phyloP scores from a whole-genome alignment of 2,888 invertebrate species.

The Apodemia mormo region DNA sequence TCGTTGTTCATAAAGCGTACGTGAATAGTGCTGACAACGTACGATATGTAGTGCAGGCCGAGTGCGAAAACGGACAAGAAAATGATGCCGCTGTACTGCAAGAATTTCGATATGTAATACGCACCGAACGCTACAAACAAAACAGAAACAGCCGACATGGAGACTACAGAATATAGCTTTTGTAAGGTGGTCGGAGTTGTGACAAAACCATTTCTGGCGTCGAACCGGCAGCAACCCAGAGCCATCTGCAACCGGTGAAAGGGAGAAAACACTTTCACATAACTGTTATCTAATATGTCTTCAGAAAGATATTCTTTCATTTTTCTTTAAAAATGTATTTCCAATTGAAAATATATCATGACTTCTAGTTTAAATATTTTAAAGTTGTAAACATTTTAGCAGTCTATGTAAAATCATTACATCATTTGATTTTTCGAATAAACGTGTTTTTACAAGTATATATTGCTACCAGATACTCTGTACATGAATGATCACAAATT shows the following conservation, averaged over 20 bases:
- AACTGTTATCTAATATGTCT: no score
- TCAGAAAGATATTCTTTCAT: no score
- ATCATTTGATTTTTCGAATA: no score
- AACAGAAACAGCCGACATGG: neutral
- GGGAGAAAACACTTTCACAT: no score
- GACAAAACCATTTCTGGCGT: neutral
- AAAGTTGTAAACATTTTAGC: no score
- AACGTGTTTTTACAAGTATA: no score
- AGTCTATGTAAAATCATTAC: no score
- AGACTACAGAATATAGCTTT: neutral
- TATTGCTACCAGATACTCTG: no score
- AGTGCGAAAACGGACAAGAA: neutral
- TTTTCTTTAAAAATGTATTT: no score
- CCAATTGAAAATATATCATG: no score
- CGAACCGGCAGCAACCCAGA: neutral
- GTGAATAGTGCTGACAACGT: neutral
- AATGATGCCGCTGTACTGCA: neutral
- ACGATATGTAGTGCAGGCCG: neutral
- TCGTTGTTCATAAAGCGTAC: slow-evolving; percentile 10
- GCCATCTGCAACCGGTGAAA: neutral
- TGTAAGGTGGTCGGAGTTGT: neutral
- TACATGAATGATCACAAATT: no score
- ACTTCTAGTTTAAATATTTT: no score
- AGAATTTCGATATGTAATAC: neutral
- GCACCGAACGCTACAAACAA: neutral